Evolutionary conservation across 1,140 invertebrate species (phyloP).

Genomic region (Drosophila rufa): DNA sequence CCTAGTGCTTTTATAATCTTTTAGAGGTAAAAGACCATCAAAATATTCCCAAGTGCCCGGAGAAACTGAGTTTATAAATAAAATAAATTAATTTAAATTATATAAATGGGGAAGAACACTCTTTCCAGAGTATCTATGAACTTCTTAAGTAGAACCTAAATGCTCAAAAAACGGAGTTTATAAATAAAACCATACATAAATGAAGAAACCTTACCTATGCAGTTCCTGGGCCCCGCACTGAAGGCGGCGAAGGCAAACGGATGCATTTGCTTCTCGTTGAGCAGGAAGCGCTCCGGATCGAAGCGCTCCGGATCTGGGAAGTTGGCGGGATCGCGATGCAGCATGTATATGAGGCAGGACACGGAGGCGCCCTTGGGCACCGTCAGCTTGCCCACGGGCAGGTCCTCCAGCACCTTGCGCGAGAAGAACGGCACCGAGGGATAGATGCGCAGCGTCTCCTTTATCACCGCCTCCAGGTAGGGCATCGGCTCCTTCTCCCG

Average conservation of each 20-base stretch:
- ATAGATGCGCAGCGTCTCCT: conserved; percentile 88
- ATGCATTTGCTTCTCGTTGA: conserved; percentile 86
- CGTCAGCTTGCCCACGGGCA: conserved; percentile 71
- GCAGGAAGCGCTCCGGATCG: conserved; percentile 89
- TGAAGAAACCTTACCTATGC: conserved; percentile 87
- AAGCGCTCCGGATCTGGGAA: conserved; percentile 89
- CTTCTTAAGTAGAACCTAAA: no score
- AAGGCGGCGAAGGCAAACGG: conserved; percentile 88
- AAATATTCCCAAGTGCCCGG: no score
- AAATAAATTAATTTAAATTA: no score
- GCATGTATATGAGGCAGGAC: conserved; percentile 85
- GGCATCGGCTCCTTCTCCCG: conserved; percentile 87
- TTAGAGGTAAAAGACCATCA: neutral
- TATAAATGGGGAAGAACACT: no score
- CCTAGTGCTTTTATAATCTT: neutral
- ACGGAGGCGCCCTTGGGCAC: conserved; percentile 86
- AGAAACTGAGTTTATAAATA: no score
- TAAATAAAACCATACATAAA: neutral
- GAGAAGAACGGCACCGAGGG: conserved; percentile 90
- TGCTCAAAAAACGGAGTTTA: no score
- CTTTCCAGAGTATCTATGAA: no score
- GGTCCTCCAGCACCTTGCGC: conserved; percentile 86
- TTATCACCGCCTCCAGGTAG: conserved; percentile 90
- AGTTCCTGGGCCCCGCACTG: conserved; percentile 89
- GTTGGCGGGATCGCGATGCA: conserved; percentile 87